These are phyloP conservation scores for Echinops telfairi DNA, from an alignment of 2,113 vertebrate genomes.

Conservation along the genomic window DNA sequence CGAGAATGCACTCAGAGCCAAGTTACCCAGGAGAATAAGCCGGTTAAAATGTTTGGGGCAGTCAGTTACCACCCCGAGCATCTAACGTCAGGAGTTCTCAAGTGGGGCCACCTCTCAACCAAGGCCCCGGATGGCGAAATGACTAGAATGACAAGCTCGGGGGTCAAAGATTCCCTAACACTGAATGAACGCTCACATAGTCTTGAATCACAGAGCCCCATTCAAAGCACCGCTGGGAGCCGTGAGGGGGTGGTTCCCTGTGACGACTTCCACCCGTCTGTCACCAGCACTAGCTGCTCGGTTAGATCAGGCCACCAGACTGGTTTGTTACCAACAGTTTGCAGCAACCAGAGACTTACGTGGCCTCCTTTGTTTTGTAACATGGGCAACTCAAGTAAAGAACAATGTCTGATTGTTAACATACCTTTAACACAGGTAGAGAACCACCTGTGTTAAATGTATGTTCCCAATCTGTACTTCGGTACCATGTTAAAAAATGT, in stretches of 20 bases:
- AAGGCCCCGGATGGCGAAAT: not conserved
- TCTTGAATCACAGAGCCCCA: not conserved
- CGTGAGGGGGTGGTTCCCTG: constrained; percentile 1
- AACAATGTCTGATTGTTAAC: constrained; percentile 8
- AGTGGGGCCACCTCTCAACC: not conserved
- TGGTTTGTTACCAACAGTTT: constrained; percentile 33
- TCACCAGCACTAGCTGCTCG: constrained; percentile 1
- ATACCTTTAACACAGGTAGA: not conserved
- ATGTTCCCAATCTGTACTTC: not conserved
- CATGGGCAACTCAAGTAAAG: constrained; percentile 7
- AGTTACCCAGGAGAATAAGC: not conserved
- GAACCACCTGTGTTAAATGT: not conserved
- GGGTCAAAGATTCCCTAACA: not conserved
- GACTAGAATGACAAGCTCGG: not conserved
- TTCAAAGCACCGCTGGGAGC: not conserved
- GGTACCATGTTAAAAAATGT: constrained; percentile 39
- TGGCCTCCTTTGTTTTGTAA: constrained; percentile 17
- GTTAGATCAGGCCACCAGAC: not conserved
- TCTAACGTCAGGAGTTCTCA: constrained; percentile 2
- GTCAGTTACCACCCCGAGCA: not conserved
- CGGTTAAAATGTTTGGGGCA: constrained; percentile 28
- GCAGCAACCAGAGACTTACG: constrained; percentile 13
- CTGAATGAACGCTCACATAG: not conserved
- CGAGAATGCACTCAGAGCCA: constrained; percentile 3
- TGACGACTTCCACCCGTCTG: not conserved